Evolutionary conservation across 1,140 invertebrate species (phyloP).

Genomic region (Andrena cerasifolii): DNA sequence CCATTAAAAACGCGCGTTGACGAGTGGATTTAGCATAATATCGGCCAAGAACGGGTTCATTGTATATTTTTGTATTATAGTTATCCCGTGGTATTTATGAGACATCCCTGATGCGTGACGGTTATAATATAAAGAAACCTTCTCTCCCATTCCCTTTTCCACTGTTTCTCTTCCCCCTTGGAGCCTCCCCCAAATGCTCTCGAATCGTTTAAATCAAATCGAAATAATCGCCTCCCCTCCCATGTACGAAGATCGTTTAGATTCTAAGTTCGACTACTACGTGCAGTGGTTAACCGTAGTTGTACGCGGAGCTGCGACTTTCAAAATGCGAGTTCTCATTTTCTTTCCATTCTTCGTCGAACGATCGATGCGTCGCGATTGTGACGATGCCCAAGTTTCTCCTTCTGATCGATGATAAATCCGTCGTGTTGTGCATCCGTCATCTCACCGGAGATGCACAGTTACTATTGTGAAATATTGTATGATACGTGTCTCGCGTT

Average conservation of each 20-base stretch:
- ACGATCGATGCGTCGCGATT: background rate
- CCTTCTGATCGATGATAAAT: background rate
- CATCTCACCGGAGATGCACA: constrained; percentile 49
- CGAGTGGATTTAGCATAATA: constrained; percentile 44
- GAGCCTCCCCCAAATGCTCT: constrained; percentile 23
- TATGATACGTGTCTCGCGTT: constrained; percentile 78
- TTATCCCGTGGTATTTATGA: constrained; percentile 72
- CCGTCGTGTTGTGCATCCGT: constrained; percentile 19
- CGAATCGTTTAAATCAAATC: constrained; percentile 8
- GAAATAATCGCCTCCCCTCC: constrained; percentile 12
- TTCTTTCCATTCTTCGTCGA: background rate
- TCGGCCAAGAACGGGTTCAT: constrained; percentile 28
- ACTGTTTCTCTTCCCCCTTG: constrained; percentile 3
- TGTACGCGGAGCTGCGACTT: constrained; percentile 1
- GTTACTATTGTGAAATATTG: constrained; percentile 78
- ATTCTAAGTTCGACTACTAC: constrained; percentile 38
- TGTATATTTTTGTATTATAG: constrained; percentile 79
- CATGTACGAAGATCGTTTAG: constrained; percentile 16
- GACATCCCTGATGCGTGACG: constrained; percentile 47
- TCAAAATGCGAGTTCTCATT: constrained; percentile 30
- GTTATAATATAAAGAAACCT: constrained; percentile 40
- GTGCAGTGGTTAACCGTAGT: constrained; percentile 27
- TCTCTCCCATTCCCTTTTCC: background rate
- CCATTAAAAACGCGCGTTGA: constrained; percentile 6
- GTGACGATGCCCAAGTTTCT: background rate